Evolutionary conservation across 2,113 vertebrate genomes (phyloP), one percentile per base, ranked within the genome.

Genomic region (Furnarius figulus): DNA sequence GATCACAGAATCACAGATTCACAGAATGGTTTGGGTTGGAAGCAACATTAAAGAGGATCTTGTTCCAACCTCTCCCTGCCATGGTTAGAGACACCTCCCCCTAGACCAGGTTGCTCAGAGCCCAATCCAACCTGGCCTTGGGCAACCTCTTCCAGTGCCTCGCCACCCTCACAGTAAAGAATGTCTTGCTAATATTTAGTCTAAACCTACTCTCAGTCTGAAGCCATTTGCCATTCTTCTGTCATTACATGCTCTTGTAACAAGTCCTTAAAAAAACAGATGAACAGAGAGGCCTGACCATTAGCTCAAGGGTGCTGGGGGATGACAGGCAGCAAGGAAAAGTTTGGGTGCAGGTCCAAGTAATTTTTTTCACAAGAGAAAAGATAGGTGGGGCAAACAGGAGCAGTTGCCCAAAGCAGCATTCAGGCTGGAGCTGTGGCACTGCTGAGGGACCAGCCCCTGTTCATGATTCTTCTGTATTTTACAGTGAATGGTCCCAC

Each of bases 351-450:
- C 12, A 67, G 12, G 23, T 59, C 25, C 16, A 33, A 35, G 9
- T 11, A 15, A 17, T 33, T 39, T 53, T 52, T 75, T 75, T 72
- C 75, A 44, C 35, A 49, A 61, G 27, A 19, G 4, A 16, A 55
- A 31, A 65, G 12, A 33, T 6, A 8, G 0, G 0, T 17, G 63
- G 67, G 49, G 30, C 37, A 73, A 61, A 47, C 12, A n/a, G 42
- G 21, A 23, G 3, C 0, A 0, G 52, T 25, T 10, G 7, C 39
- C 62, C n/a, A 62, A 52, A 72, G 75, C 2, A 5, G 21, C 13
- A 21, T n/a, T 58, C 27, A 27, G 65, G 8, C 42, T 68, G 50
- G 18, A 16, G 19, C n/a, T 37, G 27, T 17, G 35, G 44, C 44
- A 46, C 10, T 12, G 8, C 75, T 71, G 35, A 59, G 33, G 52